phyloP scores from a whole-genome alignment of 1,140 invertebrate species.

The Drosophila tristis region DNA sequence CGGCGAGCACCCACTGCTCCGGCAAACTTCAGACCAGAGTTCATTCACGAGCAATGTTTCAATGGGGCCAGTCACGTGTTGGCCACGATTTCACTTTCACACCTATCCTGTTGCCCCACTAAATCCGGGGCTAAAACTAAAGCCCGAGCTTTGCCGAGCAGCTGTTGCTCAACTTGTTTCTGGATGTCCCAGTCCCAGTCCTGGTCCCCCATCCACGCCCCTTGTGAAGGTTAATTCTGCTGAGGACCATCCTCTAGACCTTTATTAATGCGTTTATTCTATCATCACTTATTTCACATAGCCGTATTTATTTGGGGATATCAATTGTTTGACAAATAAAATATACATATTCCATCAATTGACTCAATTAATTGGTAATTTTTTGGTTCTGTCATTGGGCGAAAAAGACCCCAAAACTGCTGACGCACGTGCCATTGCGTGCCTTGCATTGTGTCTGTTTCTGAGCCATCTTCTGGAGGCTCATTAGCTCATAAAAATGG shows the following conservation, averaged over 20 bases:
- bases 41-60: conserved; percentile 60
- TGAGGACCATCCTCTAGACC: conserved; percentile 15
- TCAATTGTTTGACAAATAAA: conserved; percentile 44
- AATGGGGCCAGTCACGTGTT: conserved; percentile 48
- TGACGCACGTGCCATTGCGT: conserved; percentile 63
- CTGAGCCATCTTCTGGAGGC: background rate
- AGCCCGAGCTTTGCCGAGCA: conserved; percentile 38
- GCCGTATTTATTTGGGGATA: conserved; percentile 11
- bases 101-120: conserved; percentile 4
- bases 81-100: conserved; percentile 45
- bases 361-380: conserved; percentile 49
- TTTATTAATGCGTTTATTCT: conserved; percentile 20
- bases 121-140: conserved; percentile 42
- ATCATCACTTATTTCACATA: conserved; percentile 23
- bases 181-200: background rate
- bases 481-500: conserved; percentile 31
- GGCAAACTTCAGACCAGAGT: conserved; percentile 28
- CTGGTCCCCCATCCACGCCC: background rate
- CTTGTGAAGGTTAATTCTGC: conserved; percentile 7
- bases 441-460: conserved; percentile 22
- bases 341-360: conserved; percentile 48
- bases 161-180: conserved; percentile 41
- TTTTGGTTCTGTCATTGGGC: conserved; percentile 15
- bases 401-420: conserved; percentile 3
- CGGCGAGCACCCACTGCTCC: background rate